Conservation (phyloP, 2,888 invertebrate genomes). For the Cerceris ruficornis region DNA sequence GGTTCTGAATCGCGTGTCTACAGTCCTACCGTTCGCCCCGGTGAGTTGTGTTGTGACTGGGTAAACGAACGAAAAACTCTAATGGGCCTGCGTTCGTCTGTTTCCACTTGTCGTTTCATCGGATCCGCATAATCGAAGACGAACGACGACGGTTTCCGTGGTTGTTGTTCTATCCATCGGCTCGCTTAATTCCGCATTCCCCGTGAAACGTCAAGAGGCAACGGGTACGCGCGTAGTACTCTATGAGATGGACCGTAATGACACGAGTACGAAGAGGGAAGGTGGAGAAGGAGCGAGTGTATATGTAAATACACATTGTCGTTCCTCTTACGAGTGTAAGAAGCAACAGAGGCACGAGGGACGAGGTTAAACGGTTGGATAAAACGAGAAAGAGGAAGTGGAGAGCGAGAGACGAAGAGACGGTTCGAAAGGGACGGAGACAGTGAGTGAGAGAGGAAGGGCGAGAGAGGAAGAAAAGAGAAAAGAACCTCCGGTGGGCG, state of each 20-base stretch:
- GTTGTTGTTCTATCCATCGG: background rate
- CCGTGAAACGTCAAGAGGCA: background rate
- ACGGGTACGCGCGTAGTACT: slow-evolving; percentile 15
- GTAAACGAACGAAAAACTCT: slow-evolving; percentile 44
- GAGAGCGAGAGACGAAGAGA: background rate
- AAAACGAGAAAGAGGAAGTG: background rate
- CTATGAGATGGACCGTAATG: slow-evolving; percentile 8
- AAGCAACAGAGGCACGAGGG: background rate
- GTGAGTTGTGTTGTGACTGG: slow-evolving; percentile 40
- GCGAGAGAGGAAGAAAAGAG: background rate
- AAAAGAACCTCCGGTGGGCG: background rate
- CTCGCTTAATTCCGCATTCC: background rate
- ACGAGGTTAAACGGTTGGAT: too few species aligned
- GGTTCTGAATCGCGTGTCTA: background rate
- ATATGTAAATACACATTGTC: slow-evolving; percentile 37
- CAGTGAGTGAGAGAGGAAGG: background rate
- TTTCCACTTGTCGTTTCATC: slow-evolving; percentile 40
- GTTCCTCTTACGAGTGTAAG: slow-evolving; percentile 12
- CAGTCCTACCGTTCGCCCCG: slow-evolving; percentile 39
- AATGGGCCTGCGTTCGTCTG: slow-evolving; percentile 31
- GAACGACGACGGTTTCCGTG: background rate
- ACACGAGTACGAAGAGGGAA: slow-evolving; percentile 9
- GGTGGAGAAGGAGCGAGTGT: background rate
- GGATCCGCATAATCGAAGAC: slow-evolving; percentile 1
- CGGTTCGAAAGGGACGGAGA: background rate